Conservation (phyloP, 2,113 vertebrate species). For the Amblyornis subalaris region DNA sequence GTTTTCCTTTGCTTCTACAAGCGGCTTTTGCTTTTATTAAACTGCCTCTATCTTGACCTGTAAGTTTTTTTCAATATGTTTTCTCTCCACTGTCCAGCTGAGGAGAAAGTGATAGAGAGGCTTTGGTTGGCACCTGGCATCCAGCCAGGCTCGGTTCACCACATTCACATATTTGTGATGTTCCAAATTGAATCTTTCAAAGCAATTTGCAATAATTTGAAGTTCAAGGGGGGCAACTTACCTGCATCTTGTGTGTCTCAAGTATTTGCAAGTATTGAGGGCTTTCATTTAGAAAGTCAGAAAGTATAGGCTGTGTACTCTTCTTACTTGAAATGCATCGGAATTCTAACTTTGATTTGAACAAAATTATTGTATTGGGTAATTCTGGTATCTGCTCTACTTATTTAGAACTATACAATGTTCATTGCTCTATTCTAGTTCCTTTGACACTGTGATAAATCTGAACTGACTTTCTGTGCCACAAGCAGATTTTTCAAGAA, state of each 20-base stretch:
- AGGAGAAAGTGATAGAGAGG: fast-evolving
- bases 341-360: not conserved
- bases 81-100: not conserved
- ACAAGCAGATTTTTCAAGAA: not conserved
- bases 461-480: not conserved
- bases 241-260: not conserved
- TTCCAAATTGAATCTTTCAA: not conserved
- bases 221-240: not conserved
- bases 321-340: not conserved
- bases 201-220: not conserved
- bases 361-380: not conserved
- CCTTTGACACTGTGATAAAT: not conserved
- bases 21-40: not conserved
- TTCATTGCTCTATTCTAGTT: not conserved
- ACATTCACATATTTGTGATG: not conserved
- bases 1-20: not conserved
- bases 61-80: not conserved
- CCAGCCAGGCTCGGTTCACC: not conserved
- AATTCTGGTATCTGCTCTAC: not conserved
- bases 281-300: not conserved
- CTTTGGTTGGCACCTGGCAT: not conserved
- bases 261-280: not conserved
- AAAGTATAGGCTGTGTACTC: not conserved
- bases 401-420: not conserved
- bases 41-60: not conserved